Evolutionary conservation across 2,888 invertebrate species (phyloP), one percentile per base, ranked within the genome.

Genomic region (Margaritifera margaritifera): DNA sequence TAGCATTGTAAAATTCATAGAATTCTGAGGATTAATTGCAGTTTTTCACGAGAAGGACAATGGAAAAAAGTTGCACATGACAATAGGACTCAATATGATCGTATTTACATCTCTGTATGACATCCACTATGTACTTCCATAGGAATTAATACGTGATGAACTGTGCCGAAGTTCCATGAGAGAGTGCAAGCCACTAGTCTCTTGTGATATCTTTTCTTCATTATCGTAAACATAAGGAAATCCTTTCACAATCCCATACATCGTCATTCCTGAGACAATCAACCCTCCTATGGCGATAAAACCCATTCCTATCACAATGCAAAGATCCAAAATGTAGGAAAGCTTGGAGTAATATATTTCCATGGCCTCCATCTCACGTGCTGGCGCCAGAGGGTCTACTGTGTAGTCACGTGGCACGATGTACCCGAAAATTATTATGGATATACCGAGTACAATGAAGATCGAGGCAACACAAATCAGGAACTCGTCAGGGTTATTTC

Each of bases 361-460:
- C n/a, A 80, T 80, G 1, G 70, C 61, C 68, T 85, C 85, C 82
- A 82, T 84, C 61, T 84, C 74, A 25, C 84, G 59, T 3, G 85
- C 85, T 11, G 80, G 75, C n/a, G 75, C 56, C 51, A 74, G 71
- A 1, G 81, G 72, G 62, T 84, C 78, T 58, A 82, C 80, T 20
- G 53, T 59, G 66, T 82, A 82, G 53, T 77, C 78, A 50, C 82
- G 69, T 20, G 86, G 85, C 27, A 82, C 66, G 20, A 81, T 68
- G 64, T 78, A 80, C 2, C 86, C 84, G 51, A 81, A 64, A 18
- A 72, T 71, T 71, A 83, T 71, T 1, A 83, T 68, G 11, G 75
- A 64, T 1, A 84, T 51, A 25, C 86, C 86, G 8, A 77, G 51
- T 8, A 78, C 57, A 27, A 84, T 64, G 22, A 76, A 64, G 1